Evolutionary conservation across 1,140 invertebrate genomes (phyloP), one percentile per base, ranked within the genome.

Genomic region (Drosophila elegans): DNA sequence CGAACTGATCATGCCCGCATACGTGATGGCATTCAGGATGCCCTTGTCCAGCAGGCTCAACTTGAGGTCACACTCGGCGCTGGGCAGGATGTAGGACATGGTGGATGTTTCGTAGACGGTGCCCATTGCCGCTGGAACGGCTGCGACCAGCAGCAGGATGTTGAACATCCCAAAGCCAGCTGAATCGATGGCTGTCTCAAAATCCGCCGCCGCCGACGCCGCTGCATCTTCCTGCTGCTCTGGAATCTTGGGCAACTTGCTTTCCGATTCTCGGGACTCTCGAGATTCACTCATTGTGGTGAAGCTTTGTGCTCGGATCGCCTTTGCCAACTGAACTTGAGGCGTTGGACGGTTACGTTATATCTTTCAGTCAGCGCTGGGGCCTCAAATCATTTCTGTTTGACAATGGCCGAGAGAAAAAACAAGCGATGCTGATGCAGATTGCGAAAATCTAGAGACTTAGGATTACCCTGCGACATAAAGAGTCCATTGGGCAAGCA

Each of bases 121-220:
- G 21, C 94, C 93, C 93, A 94, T 95, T 51, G 94, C 94, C 93
- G 94, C 94, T 0, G 95, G 95, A n/a, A 96, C 81, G 3, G 94
- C 93, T 59, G 94, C 93, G 13, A 96, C 72, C 51, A 96, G 91
- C 5, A 96, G 89, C 2, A 95, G 74, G 10, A 94, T 92, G 74
- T 97, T 95, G 84, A 96, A 96, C 78, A 94, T 94, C 6, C 96
- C 95, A 84, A 93, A 95, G 9, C 95, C 94, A 0, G 94, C 93
- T 2, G 93, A 93, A 10, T 93, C 88, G 9, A 95, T 94, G 2
- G 95, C 95, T 3, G 93, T 93, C 75, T 95, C 95, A 82, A 95
- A 95, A 83, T 96, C 94, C 0, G 94, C 93, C 0, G 38, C 13
- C 36, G 81, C 51, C 48, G 48, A 45, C 44, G 59, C 42, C 36